Evolutionary conservation across 23 tunicate genomes (phyloP).

Genomic region (Aplidium turbinatum): DNA sequence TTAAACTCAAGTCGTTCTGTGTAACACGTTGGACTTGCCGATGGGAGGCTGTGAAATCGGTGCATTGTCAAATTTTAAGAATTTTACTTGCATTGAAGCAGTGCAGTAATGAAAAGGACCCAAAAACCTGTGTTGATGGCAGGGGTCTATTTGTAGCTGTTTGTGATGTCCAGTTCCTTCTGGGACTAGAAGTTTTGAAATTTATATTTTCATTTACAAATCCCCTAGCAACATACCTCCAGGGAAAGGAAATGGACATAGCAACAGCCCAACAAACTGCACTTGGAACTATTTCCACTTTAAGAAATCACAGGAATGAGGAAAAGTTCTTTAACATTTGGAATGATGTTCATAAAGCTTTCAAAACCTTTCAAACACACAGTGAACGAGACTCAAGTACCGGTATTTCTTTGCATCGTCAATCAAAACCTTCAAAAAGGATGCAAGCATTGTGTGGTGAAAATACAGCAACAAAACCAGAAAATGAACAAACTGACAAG

Average conservation of each 20-base stretch:
- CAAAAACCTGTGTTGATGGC: constrained; percentile 1
- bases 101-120: neutral
- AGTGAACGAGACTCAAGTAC: too few species aligned
- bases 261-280: constrained; percentile 10
- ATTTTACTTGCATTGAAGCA: constrained; percentile 1
- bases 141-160: neutral
- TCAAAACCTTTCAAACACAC: too few species aligned
- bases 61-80: constrained; percentile 18
- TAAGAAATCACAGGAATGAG: constrained; percentile 6
- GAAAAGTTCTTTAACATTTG: constrained; percentile 10
- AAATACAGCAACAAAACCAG: too few species aligned
- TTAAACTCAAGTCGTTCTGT: constrained; percentile 22
- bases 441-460: too few species aligned
- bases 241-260: constrained; percentile 5
- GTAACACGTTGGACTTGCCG: constrained; percentile 18
- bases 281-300: constrained; percentile 1
- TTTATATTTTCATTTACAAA: constrained; percentile 20
- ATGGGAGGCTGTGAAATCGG: constrained; percentile 21
- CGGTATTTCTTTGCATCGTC: too few species aligned
- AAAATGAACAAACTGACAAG: too few species aligned
- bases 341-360: too few species aligned
- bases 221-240: constrained; percentile 10
- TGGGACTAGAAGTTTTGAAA: constrained; percentile 5
- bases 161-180: constrained; percentile 15
- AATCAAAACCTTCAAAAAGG: too few species aligned